Percentiles rank a stretch among this genome's conserved stretches.
These are phyloP conservation scores for Slavum lentiscoides DNA, from an alignment of 2,888 invertebrate species.

Conservation along the genomic window DNA sequence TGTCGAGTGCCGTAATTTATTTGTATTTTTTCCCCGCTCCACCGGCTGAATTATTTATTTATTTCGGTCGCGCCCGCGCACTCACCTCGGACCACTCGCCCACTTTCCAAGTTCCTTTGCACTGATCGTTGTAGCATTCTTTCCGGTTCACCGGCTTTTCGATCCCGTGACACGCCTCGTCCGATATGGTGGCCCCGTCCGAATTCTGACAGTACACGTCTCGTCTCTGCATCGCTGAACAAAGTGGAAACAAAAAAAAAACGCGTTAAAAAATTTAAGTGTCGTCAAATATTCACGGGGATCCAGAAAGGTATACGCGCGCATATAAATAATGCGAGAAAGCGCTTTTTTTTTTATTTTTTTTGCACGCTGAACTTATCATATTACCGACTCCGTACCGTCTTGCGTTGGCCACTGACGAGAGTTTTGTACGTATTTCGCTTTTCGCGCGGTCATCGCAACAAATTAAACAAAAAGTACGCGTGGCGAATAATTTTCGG, in stretches of 20 bases:
- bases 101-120: conserved; percentile 86
- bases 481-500: too few species aligned
- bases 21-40: neutral
- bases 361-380: too few species aligned
- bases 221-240: conserved; percentile 72
- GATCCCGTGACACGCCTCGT: conserved; percentile 71
- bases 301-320: neutral
- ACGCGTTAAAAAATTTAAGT: conserved; percentile 23
- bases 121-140: conserved; percentile 81
- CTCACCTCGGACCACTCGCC: conserved; percentile 90
- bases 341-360: too few species aligned
- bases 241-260: conserved; percentile 18
- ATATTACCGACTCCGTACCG: too few species aligned
- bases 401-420: too few species aligned
- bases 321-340: too few species aligned
- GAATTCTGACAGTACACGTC: conserved; percentile 66
- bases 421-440: too few species aligned
- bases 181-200: conserved; percentile 63
- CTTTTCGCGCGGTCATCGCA: too few species aligned
- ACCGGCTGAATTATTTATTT: conserved; percentile 1
- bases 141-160: conserved; percentile 76
- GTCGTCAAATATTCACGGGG: conserved; percentile 33
- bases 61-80: neutral
- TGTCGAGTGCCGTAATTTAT: too few species aligned
- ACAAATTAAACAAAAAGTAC: too few species aligned